phyloP scores from a whole-genome alignment of 2,797 vertebrate genomes.

The Fistularia commersonii region DNA sequence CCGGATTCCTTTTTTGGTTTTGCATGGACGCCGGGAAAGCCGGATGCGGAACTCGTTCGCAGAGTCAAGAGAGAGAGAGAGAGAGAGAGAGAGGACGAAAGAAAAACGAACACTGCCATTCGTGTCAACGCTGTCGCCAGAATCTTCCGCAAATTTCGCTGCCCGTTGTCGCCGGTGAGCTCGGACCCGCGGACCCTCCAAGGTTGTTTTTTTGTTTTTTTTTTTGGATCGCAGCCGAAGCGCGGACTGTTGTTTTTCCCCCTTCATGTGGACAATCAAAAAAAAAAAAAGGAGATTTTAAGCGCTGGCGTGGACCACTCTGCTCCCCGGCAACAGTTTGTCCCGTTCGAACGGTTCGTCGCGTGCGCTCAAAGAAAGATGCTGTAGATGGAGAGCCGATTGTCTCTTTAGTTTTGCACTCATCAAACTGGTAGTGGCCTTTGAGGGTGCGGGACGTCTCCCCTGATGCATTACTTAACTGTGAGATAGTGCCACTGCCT shows the following conservation, averaged over 20 bases:
- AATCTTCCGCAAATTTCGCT: slow-evolving; percentile 29
- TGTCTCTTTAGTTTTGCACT: slow-evolving; percentile 72
- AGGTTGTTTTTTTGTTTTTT: slow-evolving; percentile 46
- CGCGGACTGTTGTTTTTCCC: slow-evolving; percentile 32
- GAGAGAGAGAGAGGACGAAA: slow-evolving; percentile 24
- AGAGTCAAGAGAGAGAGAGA: slow-evolving; percentile 2
- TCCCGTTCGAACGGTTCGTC: slow-evolving; percentile 66
- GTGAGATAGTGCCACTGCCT: slow-evolving; percentile 44
- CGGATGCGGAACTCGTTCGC: slow-evolving; percentile 27
- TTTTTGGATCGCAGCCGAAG: slow-evolving; percentile 23
- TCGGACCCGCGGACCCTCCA: slow-evolving; percentile 50
- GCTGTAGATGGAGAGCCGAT: slow-evolving; percentile 63
- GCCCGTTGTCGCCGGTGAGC: slow-evolving; percentile 66
- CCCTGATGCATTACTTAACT: slow-evolving; percentile 32
- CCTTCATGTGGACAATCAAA: slow-evolving; percentile 67
- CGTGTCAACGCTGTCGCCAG: slow-evolving; percentile 49
- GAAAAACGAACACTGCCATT: slow-evolving; percentile 57
- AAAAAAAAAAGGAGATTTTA: slow-evolving; percentile 73
- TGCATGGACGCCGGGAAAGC: slow-evolving; percentile 43
- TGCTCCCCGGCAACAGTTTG: slow-evolving; percentile 53
- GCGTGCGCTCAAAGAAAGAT: slow-evolving; percentile 72
- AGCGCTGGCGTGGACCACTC: slow-evolving; percentile 68
- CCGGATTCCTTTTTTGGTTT: slow-evolving; percentile 34
- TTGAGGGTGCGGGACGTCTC: slow-evolving; percentile 43
- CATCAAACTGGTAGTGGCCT: slow-evolving; percentile 55